phyloP scores from a whole-genome alignment of 2,113 vertebrate species.

The Nematolebias whitei region DNA sequence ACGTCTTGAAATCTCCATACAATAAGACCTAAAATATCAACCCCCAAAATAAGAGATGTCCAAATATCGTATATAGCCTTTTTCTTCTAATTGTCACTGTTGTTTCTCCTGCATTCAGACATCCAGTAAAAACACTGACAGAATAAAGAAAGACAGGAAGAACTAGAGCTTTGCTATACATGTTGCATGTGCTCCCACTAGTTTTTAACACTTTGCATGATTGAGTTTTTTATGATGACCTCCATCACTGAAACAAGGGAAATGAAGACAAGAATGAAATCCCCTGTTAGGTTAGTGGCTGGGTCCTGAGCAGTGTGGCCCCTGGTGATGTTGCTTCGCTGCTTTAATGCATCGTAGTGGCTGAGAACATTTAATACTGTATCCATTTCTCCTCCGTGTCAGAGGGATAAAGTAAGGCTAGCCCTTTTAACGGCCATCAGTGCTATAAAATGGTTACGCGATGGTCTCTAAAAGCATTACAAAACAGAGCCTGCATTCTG shows the following conservation, averaged over 20 bases:
- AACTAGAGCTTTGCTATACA: constrained; percentile 74
- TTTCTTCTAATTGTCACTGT: constrained; percentile 13
- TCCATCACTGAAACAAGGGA: constrained; percentile 23
- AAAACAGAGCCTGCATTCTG: constrained; percentile 19
- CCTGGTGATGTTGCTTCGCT: constrained; percentile 63
- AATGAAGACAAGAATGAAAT: constrained; percentile 4
- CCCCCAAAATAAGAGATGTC: constrained; percentile 17
- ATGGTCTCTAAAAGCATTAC: constrained; percentile 47
- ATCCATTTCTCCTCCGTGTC: constrained; percentile 40
- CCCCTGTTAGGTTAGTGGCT: constrained; percentile 46
- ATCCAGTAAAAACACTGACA: constrained; percentile 18
- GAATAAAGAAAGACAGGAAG: constrained; percentile 38
- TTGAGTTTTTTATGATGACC: constrained; percentile 15
- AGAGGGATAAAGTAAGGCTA: constrained; percentile 68
- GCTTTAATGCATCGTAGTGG: constrained; percentile 57
- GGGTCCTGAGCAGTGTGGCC: constrained; percentile 74
- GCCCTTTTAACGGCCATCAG: constrained; percentile 49
- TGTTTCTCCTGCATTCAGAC: constrained; percentile 11
- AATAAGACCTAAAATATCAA: constrained; percentile 32
- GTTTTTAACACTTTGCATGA: constrained; percentile 16
- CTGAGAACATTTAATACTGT: constrained; percentile 59
- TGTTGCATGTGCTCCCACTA: no score
- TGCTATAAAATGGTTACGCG: constrained; percentile 61
- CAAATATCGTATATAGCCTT: constrained; percentile 6
- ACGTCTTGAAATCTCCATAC: constrained; percentile 36